These are phyloP conservation scores for Cheilosia vulpina DNA, from an alignment of 2,888 invertebrate species.

Conservation along the genomic window DNA sequence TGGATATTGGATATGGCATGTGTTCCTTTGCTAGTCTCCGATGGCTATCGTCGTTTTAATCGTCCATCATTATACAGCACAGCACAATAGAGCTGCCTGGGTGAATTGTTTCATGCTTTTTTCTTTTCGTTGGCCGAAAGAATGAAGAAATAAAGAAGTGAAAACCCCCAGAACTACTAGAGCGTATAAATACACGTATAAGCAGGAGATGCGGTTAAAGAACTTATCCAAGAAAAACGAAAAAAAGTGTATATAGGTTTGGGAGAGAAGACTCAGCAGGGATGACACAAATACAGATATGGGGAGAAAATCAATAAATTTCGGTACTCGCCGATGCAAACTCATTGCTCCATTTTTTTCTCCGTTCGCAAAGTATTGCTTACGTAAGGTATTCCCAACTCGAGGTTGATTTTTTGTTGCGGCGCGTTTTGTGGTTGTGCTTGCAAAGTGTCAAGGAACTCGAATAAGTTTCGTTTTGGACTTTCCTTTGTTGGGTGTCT, in stretches of 20 bases:
- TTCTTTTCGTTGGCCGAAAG: neutral
- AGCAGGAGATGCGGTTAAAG: neutral
- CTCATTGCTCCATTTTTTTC: neutral
- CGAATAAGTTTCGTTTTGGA: neutral
- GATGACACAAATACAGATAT: constrained; percentile 7
- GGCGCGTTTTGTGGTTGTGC: neutral
- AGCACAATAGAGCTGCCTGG: neutral
- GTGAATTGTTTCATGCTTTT: constrained; percentile 11
- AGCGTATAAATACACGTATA: neutral
- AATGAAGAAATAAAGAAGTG: neutral
- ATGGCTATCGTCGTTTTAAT: neutral
- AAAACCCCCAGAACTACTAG: neutral
- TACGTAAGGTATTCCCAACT: constrained; percentile 15
- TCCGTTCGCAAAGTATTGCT: neutral
- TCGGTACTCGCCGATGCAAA: constrained; percentile 34
- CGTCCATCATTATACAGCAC: neutral
- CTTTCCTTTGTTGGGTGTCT: neutral
- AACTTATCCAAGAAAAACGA: neutral
- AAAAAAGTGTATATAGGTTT: neutral
- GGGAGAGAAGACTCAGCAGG: constrained; percentile 6
- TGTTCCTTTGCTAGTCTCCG: neutral
- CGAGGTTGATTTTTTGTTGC: neutral
- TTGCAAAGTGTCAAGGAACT: constrained; percentile 5
- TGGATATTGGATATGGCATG: neutral
- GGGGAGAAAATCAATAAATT: constrained; percentile 38